Evolutionary conservation across 1,140 invertebrate species (phyloP).

Genomic region (Brachionus manjavacas): DNA sequence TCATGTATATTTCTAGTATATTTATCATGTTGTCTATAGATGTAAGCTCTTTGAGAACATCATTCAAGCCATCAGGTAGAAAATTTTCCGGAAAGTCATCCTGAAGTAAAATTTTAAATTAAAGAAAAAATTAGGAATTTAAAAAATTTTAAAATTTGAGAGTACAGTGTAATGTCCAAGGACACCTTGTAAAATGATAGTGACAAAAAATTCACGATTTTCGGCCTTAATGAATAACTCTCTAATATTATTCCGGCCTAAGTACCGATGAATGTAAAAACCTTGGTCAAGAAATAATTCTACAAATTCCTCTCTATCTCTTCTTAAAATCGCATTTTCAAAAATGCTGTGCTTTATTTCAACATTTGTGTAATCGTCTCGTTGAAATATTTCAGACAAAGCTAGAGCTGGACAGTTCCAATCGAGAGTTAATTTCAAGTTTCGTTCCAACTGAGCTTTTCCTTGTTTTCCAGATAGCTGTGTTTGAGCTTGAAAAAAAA

Average conservation of each 20-base stretch:
- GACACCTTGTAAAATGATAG: slow-evolving; percentile 54
- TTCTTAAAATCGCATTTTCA: slow-evolving; percentile 54
- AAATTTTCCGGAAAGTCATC: slow-evolving; percentile 43
- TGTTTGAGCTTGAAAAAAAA: slow-evolving; percentile 2
- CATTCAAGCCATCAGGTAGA: slow-evolving; percentile 46
- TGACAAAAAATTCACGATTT: slow-evolving; percentile 56
- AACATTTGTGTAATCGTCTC: slow-evolving; percentile 52
- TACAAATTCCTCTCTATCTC: slow-evolving; percentile 57
- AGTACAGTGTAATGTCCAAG: slow-evolving; percentile 49
- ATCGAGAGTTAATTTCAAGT: slow-evolving; percentile 57
- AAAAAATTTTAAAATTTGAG: no score
- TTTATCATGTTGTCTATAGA: slow-evolving; percentile 53
- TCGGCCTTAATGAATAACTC: slow-evolving; percentile 54
- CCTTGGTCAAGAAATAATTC: slow-evolving; percentile 57
- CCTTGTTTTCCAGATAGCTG: slow-evolving; percentile 44
- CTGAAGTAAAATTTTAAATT: not conserved
- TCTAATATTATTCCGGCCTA: slow-evolving; percentile 52
- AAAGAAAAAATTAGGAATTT: not conserved
- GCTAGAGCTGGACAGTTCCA: slow-evolving; percentile 59
- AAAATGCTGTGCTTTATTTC: slow-evolving; percentile 57
- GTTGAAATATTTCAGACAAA: slow-evolving; percentile 53
- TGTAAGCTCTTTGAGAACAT: slow-evolving; percentile 50
- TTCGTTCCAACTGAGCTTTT: slow-evolving; percentile 51
- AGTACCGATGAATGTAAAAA: slow-evolving; percentile 55
- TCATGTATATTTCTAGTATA: slow-evolving; percentile 53